A percentile compares a stretch with the other conserved stretches of the same genome.
phyloP scores from a whole-genome alignment of 2,888 invertebrate genomes.

The Papilio gigon region DNA sequence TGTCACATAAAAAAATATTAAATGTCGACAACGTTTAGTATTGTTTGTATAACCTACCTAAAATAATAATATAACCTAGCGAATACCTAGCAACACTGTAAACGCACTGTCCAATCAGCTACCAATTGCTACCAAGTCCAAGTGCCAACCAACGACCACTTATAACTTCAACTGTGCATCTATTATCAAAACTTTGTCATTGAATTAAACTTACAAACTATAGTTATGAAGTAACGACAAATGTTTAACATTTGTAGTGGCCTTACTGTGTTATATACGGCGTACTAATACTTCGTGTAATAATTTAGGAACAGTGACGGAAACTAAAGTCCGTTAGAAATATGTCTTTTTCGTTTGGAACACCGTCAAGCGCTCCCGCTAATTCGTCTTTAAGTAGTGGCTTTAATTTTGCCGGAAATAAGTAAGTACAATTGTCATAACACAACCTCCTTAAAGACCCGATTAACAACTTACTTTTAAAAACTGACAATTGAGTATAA shows the following conservation, averaged over 20 bases:
- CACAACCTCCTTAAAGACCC: conserved; percentile 32
- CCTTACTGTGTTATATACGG: background rate
- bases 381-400: conserved; percentile 65
- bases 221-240: conserved; percentile 5
- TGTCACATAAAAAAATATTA: too few species aligned
- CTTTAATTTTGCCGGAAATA: conserved; percentile 76
- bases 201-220: background rate
- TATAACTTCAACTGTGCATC: background rate
- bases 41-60: too few species aligned
- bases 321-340: conserved; percentile 8
- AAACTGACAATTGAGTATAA: conserved; percentile 44
- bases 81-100: background rate
- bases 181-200: conserved; percentile 8
- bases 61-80: too few species aligned
- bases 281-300: background rate
- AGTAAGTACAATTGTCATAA: conserved; percentile 59
- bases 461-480: conserved; percentile 5
- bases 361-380: conserved; percentile 78
- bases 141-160: background rate
- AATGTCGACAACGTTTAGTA: too few species aligned
- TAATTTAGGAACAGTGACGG: conserved; percentile 1
- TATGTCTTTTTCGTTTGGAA: conserved; percentile 77
- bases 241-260: background rate
- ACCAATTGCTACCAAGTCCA: background rate
- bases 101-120: background rate